phyloP scores from a whole-genome alignment of 2,888 invertebrate species.

The Drosophila planitibia region DNA sequence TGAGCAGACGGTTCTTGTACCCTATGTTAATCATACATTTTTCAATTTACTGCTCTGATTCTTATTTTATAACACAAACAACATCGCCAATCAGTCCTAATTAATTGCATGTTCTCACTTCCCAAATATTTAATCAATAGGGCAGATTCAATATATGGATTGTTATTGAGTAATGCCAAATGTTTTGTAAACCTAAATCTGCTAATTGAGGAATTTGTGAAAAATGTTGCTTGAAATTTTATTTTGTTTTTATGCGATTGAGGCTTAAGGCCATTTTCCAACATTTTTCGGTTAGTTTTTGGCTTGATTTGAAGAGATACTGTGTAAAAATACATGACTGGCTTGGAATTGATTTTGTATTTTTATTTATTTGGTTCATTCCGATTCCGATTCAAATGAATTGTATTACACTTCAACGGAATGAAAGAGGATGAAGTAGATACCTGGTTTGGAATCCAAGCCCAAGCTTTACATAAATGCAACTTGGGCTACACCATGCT shows the following conservation, averaged over 20 bases:
- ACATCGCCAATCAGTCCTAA: conserved; percentile 27
- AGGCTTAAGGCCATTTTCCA: no score
- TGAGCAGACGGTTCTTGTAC: background rate
- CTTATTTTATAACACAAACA: background rate
- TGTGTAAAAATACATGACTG: background rate
- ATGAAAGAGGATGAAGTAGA: background rate
- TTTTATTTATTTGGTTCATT: background rate
- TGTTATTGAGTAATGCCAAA: background rate
- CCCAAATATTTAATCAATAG: background rate
- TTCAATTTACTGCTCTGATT: background rate
- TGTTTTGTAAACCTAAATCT: background rate
- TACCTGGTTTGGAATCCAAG: background rate
- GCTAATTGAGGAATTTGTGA: background rate
- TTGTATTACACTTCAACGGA: background rate
- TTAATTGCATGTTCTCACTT: conserved; percentile 40
- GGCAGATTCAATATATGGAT: background rate
- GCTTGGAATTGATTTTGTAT: no score
- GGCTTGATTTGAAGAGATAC: background rate
- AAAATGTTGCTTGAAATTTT: background rate
- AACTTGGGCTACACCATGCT: conserved; percentile 22
- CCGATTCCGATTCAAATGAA: background rate
- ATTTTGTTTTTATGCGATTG: background rate
- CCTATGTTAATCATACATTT: background rate
- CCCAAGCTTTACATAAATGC: conserved; percentile 6
- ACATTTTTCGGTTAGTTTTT: background rate